Base-by-base conservation (phyloP, 2,888 invertebrate genomes). In the Deilephila elpenor region DNA sequence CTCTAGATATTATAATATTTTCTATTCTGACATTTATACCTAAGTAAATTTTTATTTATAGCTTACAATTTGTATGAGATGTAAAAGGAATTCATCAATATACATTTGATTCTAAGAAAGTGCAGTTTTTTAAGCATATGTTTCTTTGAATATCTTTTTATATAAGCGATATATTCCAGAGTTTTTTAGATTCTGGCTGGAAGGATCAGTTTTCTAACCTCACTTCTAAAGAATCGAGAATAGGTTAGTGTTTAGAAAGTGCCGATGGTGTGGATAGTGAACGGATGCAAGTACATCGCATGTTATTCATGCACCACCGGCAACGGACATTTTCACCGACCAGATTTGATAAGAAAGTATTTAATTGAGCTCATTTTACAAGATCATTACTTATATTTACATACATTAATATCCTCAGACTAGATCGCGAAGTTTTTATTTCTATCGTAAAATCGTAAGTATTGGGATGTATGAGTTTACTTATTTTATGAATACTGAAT, bases 331-430 rank as follows among this genome's bases (percentile, higher is more conserved):
- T 89, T 89, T 89, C 87, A 83, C 86, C 62, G 81, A 80, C 78
- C 80, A 78, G 78, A 79, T 86, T 86, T 83, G 83, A 84, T 83
- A 84, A 77, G 87, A 89, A 88, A 90, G 87, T 81, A 70, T 80
- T 67, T 87, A 86, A 89, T 88, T 88, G 78, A 73, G 75, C 75
- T 73, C 20, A 32, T 56, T 64, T 53, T 72, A 19, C 56, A 1
- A 25, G 70, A 70, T 75, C 61, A 78, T 82, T 82, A 74, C 64
- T 75, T 19, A n/a, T 3, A 44, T 59, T 59, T 67, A 64, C 64
- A 73, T 34, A 67, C 72, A 29, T 62, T 67, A 64, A 44, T 44
- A n/a, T 37, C 64, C 8, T 37, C 37, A 0, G 37, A 2, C 17
- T 51, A 67, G 32, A n/a, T n/a, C 56, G 56, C 5, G 3, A 19